phyloP scores from a whole-genome alignment of 2,113 vertebrate genomes.

The Calyptomena viridis region DNA sequence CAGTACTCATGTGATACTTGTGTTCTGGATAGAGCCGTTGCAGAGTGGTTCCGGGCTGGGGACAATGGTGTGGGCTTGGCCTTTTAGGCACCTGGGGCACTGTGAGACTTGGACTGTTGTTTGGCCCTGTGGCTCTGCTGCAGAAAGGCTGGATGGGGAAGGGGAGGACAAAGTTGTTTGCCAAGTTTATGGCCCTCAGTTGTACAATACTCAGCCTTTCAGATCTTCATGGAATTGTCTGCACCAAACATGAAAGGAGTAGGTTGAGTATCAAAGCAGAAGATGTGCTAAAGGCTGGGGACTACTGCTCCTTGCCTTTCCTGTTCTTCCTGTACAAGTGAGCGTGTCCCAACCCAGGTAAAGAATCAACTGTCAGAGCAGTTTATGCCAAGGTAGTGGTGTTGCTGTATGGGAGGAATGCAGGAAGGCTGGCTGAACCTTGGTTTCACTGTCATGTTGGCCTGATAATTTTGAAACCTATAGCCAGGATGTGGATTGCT shows the following conservation, averaged over 20 bases:
- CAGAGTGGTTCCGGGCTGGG: neutral
- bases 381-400: neutral
- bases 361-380: neutral
- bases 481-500: neutral
- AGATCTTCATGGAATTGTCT: neutral
- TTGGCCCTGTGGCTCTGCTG: neutral
- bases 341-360: neutral
- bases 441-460: neutral
- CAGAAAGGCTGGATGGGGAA: neutral
- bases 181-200: neutral
- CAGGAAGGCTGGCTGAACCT: neutral
- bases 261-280: neutral
- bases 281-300: neutral
- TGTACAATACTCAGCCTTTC: neutral
- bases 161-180: neutral
- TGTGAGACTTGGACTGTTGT: neutral
- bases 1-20: neutral
- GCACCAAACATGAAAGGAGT: neutral
- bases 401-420: neutral
- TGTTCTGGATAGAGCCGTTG: neutral
- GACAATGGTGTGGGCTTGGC: neutral
- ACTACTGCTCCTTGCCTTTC: neutral
- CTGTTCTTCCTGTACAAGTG: neutral
- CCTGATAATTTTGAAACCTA: neutral
- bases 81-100: neutral